Base-by-base conservation (phyloP, 2,888 invertebrate species). In the Nymphalis urticae region DNA sequence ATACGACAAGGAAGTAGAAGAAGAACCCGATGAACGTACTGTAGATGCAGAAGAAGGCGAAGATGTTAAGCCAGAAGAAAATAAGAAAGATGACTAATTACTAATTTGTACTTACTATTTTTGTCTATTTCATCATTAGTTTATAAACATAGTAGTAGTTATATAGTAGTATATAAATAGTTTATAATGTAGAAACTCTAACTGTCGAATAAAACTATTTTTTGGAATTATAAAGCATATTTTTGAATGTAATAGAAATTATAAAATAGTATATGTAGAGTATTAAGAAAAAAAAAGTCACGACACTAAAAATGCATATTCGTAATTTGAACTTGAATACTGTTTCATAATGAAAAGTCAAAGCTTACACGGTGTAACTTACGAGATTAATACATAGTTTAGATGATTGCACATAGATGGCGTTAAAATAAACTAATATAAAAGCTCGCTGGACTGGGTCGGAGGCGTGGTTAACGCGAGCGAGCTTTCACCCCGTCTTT, bases 401-500 rank as follows among this genome's bases (percentile, higher is more conserved):
- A 64, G 4, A 24, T 17, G 58, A 17, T 21, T 50, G 50, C 58
- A 75, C 71, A 69, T 73, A 91, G 92, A 89, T 91, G 91, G 84
- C 87, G 82, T 70, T 78, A 73, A 69, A 65, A 64, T 51, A 70
- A 64, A 53, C 48, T 58, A 42, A 62, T 53, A 59, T 72, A 70
- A 80, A 84, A 85, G 85, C 84, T 82, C 71, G 72, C 72, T 66
- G 70, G 74, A 75, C 74, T 74, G 75, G 74, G 79, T 77, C 74
- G 71, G 82, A 86, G 88, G 89, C 85, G 90, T 87, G 90, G 89
- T 83, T 72, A 58, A 36, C 10, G 19, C 58, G n/a, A 72, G 75
- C 73, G 81, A 85, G 87, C 88, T 87, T 89, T 89, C 86, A 86
- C 89, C 88, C 87, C 81, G 78, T 68, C 73, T 81, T 79, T 79